Evolutionary conservation across 2,797 vertebrate genomes (phyloP), one percentile per base, ranked within the genome.

Genomic region (Tarsius wallacei): DNA sequence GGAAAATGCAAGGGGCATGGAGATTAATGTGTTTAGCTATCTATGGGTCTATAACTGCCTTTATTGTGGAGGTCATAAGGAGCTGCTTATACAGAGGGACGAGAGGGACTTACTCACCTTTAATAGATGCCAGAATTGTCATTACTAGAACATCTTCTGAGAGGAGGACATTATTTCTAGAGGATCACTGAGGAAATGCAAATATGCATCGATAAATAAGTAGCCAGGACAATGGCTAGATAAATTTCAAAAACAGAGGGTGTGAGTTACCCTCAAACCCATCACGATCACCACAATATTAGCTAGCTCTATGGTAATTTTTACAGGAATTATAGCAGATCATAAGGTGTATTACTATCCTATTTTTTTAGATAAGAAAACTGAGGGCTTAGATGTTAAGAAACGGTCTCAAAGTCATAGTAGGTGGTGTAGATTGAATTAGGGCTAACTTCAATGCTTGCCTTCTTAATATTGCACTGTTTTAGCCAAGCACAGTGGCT

Each of bases 281-380:
- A 31, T 77, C 14, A 17, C 15, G 11, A 12, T 1, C 3, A 5
- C 49, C 26, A 51, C 31, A 82, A 21, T 42, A 31, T 70, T 15
- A 47, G 74, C 51, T 51, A 86, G 61, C 53, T 21, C 2, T 42
- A 16, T 9, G 31, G 22, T 33, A 61, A 61, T 89, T 61, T 49
- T 64, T 31, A 36, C 36, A 71, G 47, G 21, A 21, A 51, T 94
- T 68, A 49, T 63, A 94, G 57, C 14, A 47, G 19, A 55, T 53
- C 17, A 4, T 49, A 24, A 84, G 63, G 61, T 59, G 19, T 31
- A 33, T 82, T 64, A 85, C 66, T 59, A 93, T 12, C 59, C 49
- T 74, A 74, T 47, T 90, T 90, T 90, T 91, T 71, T 71, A 74
- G 63, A 82, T 24, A 22, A 96, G 64, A 61, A 96, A 93, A 90